Conservation (phyloP, 2,797 vertebrate genomes). For the Leptatherina wallacei region DNA sequence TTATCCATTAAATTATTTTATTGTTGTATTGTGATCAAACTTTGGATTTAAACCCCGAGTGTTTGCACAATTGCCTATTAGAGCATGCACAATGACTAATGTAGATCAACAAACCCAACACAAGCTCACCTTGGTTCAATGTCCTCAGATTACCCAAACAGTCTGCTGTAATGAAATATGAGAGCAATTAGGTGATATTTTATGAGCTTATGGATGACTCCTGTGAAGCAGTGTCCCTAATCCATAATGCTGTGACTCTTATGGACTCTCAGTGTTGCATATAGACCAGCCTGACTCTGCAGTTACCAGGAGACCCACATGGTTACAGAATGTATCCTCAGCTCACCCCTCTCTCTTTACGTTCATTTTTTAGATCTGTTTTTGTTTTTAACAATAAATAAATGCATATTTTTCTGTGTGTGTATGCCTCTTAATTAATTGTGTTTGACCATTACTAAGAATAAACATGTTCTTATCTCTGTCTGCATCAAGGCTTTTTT, state of each 20-base stretch:
- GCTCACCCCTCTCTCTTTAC: slow-evolving; percentile 47
- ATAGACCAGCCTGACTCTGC: slow-evolving; percentile 51
- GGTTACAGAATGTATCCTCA: slow-evolving; percentile 58
- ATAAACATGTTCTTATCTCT: slow-evolving; percentile 49
- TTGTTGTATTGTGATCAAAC: neutral
- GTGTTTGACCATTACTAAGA: slow-evolving; percentile 33
- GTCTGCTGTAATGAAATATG: neutral
- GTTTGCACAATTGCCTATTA: neutral
- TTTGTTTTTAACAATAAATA: slow-evolving; percentile 30
- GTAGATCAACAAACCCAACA: neutral
- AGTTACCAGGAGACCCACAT: slow-evolving; percentile 42
- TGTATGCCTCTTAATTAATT: slow-evolving; percentile 30
- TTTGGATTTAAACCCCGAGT: neutral
- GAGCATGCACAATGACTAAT: neutral
- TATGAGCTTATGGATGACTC: slow-evolving; percentile 43
- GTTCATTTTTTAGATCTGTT: slow-evolving; percentile 7
- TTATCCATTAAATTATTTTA: neutral
- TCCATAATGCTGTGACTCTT: slow-evolving; percentile 62
- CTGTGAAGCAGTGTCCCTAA: slow-evolving; percentile 24
- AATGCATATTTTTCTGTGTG: slow-evolving; percentile 4
- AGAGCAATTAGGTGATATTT: slow-evolving; percentile 23
- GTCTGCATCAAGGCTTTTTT: slow-evolving; percentile 36
- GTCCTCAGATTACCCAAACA: slow-evolving; percentile 7
- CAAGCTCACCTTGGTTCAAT: neutral
- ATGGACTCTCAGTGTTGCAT: slow-evolving; percentile 20